Evolutionary conservation across 2,113 vertebrate genomes (phyloP).

Genomic region (Pavo muticus): DNA sequence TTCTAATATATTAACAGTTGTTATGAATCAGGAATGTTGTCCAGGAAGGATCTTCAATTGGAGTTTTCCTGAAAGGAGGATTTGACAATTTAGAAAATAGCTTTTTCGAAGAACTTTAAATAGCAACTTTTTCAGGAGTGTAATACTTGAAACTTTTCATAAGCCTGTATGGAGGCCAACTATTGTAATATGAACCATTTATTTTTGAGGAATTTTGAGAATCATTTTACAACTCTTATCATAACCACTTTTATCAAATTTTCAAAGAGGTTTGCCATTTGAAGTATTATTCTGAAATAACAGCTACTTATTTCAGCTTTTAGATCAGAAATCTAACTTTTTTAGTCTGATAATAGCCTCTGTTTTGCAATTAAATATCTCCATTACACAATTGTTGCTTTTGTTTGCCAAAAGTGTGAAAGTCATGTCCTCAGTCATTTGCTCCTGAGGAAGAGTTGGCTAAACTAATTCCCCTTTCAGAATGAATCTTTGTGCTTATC

Average conservation of each 20-base stretch:
- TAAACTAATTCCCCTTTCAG: slow-evolving; percentile 37
- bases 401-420: background rate
- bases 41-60: background rate
- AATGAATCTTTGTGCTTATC: slow-evolving; percentile 24
- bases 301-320: background rate
- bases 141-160: background rate
- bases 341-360: background rate
- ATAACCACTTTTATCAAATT: background rate
- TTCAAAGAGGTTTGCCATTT: background rate
- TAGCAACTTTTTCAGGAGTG: background rate
- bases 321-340: background rate
- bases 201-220: background rate
- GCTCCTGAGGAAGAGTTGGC: background rate
- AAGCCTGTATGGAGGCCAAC: background rate
- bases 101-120: background rate
- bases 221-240: background rate
- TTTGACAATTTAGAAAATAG: background rate
- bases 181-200: background rate
- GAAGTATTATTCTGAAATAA: background rate
- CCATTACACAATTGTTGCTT: background rate
- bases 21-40: background rate
- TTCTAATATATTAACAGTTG: background rate
- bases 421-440: background rate
- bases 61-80: background rate
- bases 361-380: background rate